These are phyloP conservation scores for Zeus faber DNA, from an alignment of 2,113 vertebrate species.

Conservation along the genomic window DNA sequence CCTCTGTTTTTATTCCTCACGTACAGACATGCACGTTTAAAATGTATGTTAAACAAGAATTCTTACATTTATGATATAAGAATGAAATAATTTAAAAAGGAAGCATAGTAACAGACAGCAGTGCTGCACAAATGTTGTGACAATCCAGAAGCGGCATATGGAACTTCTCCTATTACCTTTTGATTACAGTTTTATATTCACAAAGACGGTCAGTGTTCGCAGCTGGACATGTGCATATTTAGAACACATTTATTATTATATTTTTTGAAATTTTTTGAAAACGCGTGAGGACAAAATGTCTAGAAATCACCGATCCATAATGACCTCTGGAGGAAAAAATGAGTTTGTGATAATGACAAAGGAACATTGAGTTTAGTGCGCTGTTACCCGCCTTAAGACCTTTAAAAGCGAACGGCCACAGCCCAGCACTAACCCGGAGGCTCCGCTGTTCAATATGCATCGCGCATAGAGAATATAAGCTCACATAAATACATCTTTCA, in stretches of 20 bases:
- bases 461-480: constrained; percentile 72
- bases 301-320: constrained; percentile 16
- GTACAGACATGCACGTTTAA: no score
- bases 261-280: not conserved
- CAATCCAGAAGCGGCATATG: no score
- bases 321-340: constrained; percentile 13
- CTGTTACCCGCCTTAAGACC: constrained; percentile 28
- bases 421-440: constrained; percentile 50
- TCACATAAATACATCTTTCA: constrained; percentile 78
- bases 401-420: constrained; percentile 31
- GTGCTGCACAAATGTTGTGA: no score
- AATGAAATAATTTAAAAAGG: no score
- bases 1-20: no score
- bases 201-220: no score
- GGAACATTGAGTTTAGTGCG: constrained; percentile 32
- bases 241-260: not conserved
- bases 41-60: no score
- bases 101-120: no score
- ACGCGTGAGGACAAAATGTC: constrained; percentile 17
- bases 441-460: constrained; percentile 72
- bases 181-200: no score
- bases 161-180: no score
- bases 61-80: no score
- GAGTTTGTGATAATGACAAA: constrained; percentile 44
- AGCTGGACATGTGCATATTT: no score